Conservation (phyloP, 1,140 invertebrate species). For the Papilio dardanus region DNA sequence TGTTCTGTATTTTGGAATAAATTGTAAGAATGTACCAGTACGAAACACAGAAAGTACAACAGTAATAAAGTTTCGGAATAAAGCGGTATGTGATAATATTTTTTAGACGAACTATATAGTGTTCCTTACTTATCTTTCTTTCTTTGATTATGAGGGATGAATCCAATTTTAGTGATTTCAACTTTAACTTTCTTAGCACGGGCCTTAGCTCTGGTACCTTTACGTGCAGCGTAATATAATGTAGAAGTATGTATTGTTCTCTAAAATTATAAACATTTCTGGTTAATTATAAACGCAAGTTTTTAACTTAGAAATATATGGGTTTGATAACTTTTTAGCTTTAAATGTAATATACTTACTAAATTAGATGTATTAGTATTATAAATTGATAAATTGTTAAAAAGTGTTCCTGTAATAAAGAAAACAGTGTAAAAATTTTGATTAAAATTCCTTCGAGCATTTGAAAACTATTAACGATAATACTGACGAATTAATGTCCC, state of each 20-base stretch:
- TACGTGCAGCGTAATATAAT: slow-evolving; percentile 86
- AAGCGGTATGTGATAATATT: too few relatives aligned
- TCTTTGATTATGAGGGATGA: slow-evolving; percentile 85
- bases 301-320: neutral
- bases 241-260: slow-evolving; percentile 69
- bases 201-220: slow-evolving; percentile 88
- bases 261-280: slow-evolving; percentile 49
- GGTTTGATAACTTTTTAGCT: neutral
- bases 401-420: slow-evolving; percentile 63
- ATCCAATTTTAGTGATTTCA: slow-evolving; percentile 86
- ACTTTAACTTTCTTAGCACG: slow-evolving; percentile 88
- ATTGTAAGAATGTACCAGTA: too few relatives aligned
- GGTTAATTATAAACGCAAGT: neutral
- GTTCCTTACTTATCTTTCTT: slow-evolving; percentile 77
- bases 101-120: too few relatives aligned
- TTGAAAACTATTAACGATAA: neutral
- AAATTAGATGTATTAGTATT: slow-evolving; percentile 52
- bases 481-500: slow-evolving; percentile 67
- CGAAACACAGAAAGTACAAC: too few relatives aligned
- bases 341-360: slow-evolving; percentile 53
- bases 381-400: slow-evolving; percentile 56
- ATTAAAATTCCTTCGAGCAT: neutral
- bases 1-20: too few relatives aligned
- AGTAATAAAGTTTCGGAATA: too few relatives aligned
- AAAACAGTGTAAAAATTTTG: slow-evolving; percentile 36